phyloP scores from a whole-genome alignment of 1,140 invertebrate species.

The Goniozus legneri region DNA sequence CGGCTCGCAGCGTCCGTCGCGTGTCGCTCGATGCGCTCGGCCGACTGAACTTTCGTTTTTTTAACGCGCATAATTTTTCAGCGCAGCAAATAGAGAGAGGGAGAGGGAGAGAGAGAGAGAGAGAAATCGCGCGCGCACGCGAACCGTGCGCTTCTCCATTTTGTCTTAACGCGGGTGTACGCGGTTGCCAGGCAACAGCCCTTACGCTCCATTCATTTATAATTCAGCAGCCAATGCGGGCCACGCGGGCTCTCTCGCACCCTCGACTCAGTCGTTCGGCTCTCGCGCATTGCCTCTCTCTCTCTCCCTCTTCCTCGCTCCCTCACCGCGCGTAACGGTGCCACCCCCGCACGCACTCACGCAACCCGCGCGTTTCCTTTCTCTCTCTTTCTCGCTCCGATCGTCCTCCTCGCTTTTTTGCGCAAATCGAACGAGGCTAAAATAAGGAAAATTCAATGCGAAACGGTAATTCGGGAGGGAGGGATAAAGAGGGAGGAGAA shows the following conservation, averaged over 20 bases:
- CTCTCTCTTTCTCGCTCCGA: constrained; percentile 17
- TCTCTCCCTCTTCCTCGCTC: constrained; percentile 16
- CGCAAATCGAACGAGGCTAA: no score
- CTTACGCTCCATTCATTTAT: constrained; percentile 57
- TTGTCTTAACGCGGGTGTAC: constrained; percentile 54
- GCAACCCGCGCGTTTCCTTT: constrained; percentile 12
- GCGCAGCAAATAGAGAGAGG: neutral
- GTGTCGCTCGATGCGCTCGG: no score
- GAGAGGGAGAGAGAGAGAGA: constrained; percentile 12
- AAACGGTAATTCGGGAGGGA: no score
- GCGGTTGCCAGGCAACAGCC: constrained; percentile 55
- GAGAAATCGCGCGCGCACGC: neutral
- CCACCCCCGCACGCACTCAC: constrained; percentile 21
- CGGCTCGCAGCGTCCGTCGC: constrained; percentile 19
- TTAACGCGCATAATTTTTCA: no score
- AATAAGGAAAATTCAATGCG: no score
- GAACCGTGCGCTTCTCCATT: constrained; percentile 47
- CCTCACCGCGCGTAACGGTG: constrained; percentile 1
- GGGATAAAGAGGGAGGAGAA: no score
- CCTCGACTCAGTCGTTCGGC: neutral
- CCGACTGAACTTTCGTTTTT: no score
- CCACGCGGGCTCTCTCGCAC: constrained; percentile 48
- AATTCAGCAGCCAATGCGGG: constrained; percentile 56
- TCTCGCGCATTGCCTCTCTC: constrained; percentile 24
- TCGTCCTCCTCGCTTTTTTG: no score